Base-by-base conservation (phyloP, 2,113 vertebrate species). In the Ursus arctos region DNA sequence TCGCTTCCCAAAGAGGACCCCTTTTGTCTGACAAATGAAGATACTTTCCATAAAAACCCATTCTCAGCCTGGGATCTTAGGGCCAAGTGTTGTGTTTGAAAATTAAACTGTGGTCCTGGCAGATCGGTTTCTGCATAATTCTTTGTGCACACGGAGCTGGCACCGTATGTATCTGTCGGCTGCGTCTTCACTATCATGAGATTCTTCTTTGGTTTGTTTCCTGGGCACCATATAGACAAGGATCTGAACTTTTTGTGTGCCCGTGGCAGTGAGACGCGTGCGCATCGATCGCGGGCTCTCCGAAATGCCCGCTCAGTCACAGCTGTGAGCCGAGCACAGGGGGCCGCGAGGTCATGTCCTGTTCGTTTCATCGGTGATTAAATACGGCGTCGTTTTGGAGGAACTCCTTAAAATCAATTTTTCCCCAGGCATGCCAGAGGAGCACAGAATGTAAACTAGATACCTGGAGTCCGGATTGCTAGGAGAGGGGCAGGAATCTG, bases 191-290 rank as follows among this genome's bases (percentile, higher is more conserved):
- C 92, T 97, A 36, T 81, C 93, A 95, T 49, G 67, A 96, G 81
- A 94, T 93, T 92, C 81, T 83, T 97, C 96, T 91, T 33, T 84
- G 0, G 36, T 72, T 57, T 91, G 98, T 97, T 97, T 98, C 97
- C 95, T 69, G 92, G 96, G 86, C 26, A 71, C n/a, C 31, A 63
- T 71, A 1, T 83, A 57, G 82, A 65, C 95, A 95, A 33, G 33
- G 63, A 53, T 0, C 94, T 43, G 9, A 26, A 22, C 26, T 77
- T 89, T 94, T 93, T 93, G 49, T 55, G 21, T 88, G 71, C 57
- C 67, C 4, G n/a, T 95, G 94, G 57, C 92, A 89, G 7, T 95
- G 94, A 69, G 90, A 82, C 0, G 0, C 19, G 61, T 14, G 65
- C 24, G 16, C 79, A 47, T 81, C 7, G 13, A 11, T 93, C 95